phyloP scores from a whole-genome alignment of 2,888 invertebrate species.

The Iphiclides podalirius region DNA sequence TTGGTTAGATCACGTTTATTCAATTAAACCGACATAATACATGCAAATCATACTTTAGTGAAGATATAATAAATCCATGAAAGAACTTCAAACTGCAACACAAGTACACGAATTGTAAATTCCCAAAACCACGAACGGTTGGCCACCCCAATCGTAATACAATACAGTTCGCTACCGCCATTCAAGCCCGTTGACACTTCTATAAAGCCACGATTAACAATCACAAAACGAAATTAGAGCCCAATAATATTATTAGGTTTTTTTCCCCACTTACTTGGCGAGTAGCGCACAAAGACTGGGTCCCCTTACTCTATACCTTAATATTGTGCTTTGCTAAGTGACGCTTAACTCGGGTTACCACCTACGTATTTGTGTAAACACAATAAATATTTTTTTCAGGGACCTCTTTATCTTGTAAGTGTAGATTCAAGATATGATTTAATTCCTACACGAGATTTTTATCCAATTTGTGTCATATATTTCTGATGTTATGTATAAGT shows the following conservation, averaged over 20 bases:
- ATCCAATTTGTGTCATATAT: too few species aligned
- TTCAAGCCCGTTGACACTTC: constrained; percentile 71
- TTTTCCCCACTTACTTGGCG: constrained; percentile 36
- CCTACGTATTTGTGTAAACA: constrained; percentile 79
- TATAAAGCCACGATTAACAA: constrained; percentile 73
- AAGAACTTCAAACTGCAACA: too few species aligned
- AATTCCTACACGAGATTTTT: constrained; percentile 39
- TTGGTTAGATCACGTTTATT: too few species aligned
- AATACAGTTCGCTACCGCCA: constrained; percentile 75
- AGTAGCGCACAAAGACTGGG: constrained; percentile 38
- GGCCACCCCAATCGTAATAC: constrained; percentile 46
- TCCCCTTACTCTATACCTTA: constrained; percentile 51
- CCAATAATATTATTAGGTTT: constrained; percentile 76
- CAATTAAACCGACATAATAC: too few species aligned
- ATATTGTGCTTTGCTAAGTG: constrained; percentile 51
- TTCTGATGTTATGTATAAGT: too few species aligned
- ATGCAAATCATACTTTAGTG: too few species aligned
- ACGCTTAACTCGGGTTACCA: constrained; percentile 66
- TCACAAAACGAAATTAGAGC: constrained; percentile 77
- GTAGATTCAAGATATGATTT: constrained; percentile 53
- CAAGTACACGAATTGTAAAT: too few species aligned
- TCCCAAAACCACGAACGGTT: too few species aligned
- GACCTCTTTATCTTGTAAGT: constrained; percentile 52
- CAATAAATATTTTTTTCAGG: constrained; percentile 72
- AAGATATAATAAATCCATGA: too few species aligned